phyloP scores from a whole-genome alignment of 2,797 vertebrate species.

The Botia almorhae region DNA sequence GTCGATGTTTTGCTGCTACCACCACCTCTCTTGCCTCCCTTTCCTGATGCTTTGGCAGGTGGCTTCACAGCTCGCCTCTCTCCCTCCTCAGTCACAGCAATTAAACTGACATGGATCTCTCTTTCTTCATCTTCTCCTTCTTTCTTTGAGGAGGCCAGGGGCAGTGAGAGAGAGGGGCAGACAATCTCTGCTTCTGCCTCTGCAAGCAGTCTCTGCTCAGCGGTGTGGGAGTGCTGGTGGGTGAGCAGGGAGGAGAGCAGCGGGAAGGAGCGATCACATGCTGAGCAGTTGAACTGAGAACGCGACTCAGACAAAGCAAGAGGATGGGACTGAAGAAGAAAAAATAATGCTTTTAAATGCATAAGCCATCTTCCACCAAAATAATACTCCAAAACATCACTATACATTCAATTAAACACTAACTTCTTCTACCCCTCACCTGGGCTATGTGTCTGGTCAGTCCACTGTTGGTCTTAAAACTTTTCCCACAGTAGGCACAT shows the following conservation, averaged over 20 bases:
- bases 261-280: slow-evolving; percentile 87
- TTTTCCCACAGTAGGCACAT: slow-evolving; percentile 87
- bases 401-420: neutral
- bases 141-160: slow-evolving; percentile 76
- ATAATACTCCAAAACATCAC: neutral
- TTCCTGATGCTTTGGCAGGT: slow-evolving; percentile 62
- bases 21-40: slow-evolving; percentile 69
- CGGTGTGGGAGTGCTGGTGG: slow-evolving; percentile 91
- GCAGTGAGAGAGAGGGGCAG: slow-evolving; percentile 80
- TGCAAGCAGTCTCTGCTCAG: slow-evolving; percentile 85
- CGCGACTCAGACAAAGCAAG: slow-evolving; percentile 76
- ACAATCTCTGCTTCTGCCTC: slow-evolving; percentile 90
- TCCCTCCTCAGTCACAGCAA: slow-evolving; percentile 74
- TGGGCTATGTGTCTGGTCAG: slow-evolving; percentile 87
- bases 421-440: slow-evolving; percentile 65
- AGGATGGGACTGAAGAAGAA: slow-evolving; percentile 73
- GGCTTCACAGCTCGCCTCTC: slow-evolving; percentile 70
- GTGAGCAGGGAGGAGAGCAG: slow-evolving; percentile 86
- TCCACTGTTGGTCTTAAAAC: slow-evolving; percentile 86
- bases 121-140: slow-evolving; percentile 68
- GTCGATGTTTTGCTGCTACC: slow-evolving; percentile 65
- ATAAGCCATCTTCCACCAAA: neutral
- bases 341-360: neutral
- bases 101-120: slow-evolving; percentile 77
- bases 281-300: slow-evolving; percentile 86